Conservation (phyloP, 2,797 vertebrate genomes). For the Eupleurogrammus muticus region DNA sequence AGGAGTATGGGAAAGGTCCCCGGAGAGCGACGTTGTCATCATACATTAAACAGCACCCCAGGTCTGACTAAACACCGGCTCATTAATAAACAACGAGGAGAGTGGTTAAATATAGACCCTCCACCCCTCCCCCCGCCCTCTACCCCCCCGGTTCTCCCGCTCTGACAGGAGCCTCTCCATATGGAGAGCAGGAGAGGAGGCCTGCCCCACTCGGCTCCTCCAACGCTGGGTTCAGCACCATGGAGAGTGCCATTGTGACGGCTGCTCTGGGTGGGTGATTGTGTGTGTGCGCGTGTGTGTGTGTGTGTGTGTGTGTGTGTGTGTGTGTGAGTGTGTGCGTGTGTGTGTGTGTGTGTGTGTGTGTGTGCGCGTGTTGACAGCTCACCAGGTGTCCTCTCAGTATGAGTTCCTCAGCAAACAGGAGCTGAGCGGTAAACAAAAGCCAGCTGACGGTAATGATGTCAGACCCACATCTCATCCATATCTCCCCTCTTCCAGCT, state of each 20-base stretch:
- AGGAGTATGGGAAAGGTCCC: constrained; percentile 74
- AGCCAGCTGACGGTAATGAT: constrained; percentile 67
- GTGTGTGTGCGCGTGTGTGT: constrained; percentile 26
- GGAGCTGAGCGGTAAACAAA: constrained; percentile 72
- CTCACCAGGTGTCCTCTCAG: constrained; percentile 82
- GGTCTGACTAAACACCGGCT: constrained; percentile 84
- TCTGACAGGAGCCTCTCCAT: constrained; percentile 57
- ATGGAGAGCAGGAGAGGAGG: constrained; percentile 57
- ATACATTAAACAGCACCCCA: constrained; percentile 84
- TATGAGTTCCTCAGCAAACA: constrained; percentile 77
- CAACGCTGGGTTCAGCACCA: constrained; percentile 79
- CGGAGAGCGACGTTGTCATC: constrained; percentile 79
- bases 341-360: constrained; percentile 38
- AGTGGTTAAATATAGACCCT: constrained; percentile 79
- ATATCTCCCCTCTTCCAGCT: constrained; percentile 54
- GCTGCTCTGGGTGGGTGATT: constrained; percentile 24
- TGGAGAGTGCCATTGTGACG: constrained; percentile 69
- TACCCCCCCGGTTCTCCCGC: constrained; percentile 25
- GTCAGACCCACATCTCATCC: constrained; percentile 74
- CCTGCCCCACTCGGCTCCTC: constrained; percentile 40
- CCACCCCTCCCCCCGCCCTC: constrained; percentile 16
- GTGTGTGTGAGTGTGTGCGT: constrained; percentile 45
- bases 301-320: constrained; percentile 42
- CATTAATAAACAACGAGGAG: constrained; percentile 83
- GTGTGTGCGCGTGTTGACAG: constrained; percentile 73